A percentile compares a stretch with the other conserved stretches of the same genome.
Conservation (phyloP, 2,113 vertebrate species). For the Elaphurus davidianus region DNA sequence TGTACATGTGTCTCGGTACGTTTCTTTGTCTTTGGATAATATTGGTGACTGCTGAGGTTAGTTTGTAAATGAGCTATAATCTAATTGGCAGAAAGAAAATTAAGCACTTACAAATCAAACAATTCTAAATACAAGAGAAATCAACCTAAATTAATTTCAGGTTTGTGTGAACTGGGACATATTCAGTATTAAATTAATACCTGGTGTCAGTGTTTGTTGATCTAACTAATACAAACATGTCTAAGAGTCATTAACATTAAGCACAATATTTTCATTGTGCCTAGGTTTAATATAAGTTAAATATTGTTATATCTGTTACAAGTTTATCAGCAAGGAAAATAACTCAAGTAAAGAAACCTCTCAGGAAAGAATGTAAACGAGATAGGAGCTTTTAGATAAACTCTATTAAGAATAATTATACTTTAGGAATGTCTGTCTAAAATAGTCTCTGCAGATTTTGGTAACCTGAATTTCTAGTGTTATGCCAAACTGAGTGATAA, state of each 20-base stretch:
- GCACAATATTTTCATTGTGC: background rate
- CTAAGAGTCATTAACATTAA: background rate
- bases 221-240: background rate
- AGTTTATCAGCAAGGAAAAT: background rate
- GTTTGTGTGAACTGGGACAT: background rate
- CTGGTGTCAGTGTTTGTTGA: background rate
- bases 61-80: background rate
- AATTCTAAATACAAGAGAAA: background rate
- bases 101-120: background rate
- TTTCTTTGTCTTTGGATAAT: background rate
- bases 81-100: background rate
- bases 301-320: background rate
- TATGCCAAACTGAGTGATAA: background rate
- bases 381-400: background rate
- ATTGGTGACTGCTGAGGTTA: background rate
- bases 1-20: fast-evolving
- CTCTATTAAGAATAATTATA: background rate
- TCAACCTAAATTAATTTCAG: background rate
- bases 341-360: background rate
- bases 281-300: background rate
- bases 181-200: background rate
- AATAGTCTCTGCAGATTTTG: background rate
- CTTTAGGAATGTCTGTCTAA: background rate
- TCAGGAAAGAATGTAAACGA: background rate
- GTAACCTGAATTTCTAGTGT: background rate